Conservation (phyloP, 2,113 vertebrate genomes). For the Gavia stellata region DNA sequence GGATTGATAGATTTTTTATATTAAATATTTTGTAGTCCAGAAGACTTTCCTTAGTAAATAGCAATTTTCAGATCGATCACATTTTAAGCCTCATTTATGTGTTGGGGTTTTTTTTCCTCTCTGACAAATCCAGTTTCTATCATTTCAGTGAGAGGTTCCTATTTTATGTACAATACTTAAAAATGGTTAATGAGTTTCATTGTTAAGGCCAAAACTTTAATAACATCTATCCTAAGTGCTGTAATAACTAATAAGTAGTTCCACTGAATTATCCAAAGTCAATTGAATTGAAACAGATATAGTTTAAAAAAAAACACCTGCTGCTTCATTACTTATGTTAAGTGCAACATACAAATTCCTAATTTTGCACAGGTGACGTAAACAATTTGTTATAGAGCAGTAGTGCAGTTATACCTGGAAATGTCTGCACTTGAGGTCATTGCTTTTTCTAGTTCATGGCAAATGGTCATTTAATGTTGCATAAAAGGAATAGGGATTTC, state of each 20-base stretch:
- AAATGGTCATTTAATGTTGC: fast-evolving
- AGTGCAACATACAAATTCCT: neutral
- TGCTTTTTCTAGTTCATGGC: neutral
- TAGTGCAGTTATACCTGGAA: neutral
- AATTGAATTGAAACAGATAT: neutral
- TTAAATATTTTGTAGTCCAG: neutral
- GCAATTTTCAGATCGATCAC: neutral
- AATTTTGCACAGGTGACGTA: neutral
- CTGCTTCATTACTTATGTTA: neutral
- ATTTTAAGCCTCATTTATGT: neutral
- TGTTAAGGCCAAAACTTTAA: neutral
- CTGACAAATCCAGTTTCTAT: neutral
- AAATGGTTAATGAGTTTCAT: neutral
- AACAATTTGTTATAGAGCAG: neutral
- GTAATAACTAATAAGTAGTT: neutral
- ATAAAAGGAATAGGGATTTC: neutral
- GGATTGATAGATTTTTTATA: neutral
- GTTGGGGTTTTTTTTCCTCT: neutral
- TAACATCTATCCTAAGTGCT: neutral
- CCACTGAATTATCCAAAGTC: neutral
- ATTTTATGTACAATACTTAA: neutral
- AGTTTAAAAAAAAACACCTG: neutral
- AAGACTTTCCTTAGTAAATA: neutral
- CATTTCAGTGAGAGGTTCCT: neutral
- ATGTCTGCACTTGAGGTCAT: neutral